Conservation (phyloP, 2,797 vertebrate species). For the Enteromius afrohamiltoni region DNA sequence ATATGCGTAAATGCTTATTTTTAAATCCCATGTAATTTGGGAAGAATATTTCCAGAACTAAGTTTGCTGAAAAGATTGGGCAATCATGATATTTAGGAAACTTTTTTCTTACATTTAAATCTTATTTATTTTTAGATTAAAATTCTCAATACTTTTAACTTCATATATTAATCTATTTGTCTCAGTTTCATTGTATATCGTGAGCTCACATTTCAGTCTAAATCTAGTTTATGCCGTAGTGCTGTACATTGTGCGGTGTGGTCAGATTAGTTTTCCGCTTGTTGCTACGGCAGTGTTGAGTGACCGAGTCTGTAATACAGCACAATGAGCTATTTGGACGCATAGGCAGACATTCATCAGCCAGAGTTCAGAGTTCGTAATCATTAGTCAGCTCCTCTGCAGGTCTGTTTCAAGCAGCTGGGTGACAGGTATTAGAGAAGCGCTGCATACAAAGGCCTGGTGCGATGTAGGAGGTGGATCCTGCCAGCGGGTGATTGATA, state of each 20-base stretch:
- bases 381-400: constrained; percentile 27
- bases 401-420: constrained; percentile 24
- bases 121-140: background rate
- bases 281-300: constrained; percentile 39
- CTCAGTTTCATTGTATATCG: background rate
- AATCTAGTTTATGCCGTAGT: no score
- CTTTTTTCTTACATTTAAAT: background rate
- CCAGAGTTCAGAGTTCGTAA: constrained; percentile 28
- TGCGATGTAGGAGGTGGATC: constrained; percentile 48
- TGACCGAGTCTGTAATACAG: constrained; percentile 28
- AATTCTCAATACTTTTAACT: background rate
- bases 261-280: constrained; percentile 43
- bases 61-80: background rate
- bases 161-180: background rate
- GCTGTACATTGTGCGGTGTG: background rate
- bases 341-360: constrained; percentile 5
- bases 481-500: constrained; percentile 66
- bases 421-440: constrained; percentile 64
- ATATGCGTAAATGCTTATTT: background rate
- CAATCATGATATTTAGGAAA: background rate
- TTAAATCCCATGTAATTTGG: background rate
- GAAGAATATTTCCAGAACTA: background rate
- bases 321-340: constrained; percentile 23
- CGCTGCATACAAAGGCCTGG: constrained; percentile 57
- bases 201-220: background rate